Base-by-base conservation (phyloP, 2,113 vertebrate species). In the Pelodiscus sinensis region DNA sequence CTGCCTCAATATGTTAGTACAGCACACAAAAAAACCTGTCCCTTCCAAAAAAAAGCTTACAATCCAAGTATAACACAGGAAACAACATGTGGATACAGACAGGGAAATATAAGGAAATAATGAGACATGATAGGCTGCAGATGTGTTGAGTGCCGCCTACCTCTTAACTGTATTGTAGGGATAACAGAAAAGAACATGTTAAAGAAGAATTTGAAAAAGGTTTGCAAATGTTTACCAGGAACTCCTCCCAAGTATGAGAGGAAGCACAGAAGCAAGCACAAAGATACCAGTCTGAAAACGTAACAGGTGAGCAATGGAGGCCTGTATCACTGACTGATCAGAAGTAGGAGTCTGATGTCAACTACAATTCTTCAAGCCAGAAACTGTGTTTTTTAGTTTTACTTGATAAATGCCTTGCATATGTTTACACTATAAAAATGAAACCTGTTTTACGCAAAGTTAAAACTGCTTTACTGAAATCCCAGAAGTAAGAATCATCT, bases 101-200 rank as follows among this genome's bases (percentile, higher is more conserved):
- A 89, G n/a, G 54, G 79, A 24, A 25, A 24, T 21, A 56, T 89
- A 90, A 95, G 96, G 90, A 89, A 96, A 82, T 58, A 87, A 87
- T 85, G 90, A 44, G 44, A 78, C 79, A 92, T 92, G 90, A 93
- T 18, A 96, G 93, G 55, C 56, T 85, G 90, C 51, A 35, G 85
- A 92, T 58, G 94, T 89, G 82, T 4, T 78, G 44, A 24, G 21
- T 83, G 65, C 65, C 18, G 13, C 52, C 52, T 10, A 54, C 52
- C 65, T 8, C 16, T 2, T 9, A 5, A 90, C 38, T 35, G 56
- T 68, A 71, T 3, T 44, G 0, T 19, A 87, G 81, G 73, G 8
- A 51, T 19, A 35, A 52, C 9, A 62, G 82, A 27, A 81, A 81
- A 75, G 25, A 7, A 88, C 80, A 6, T 21, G 9, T 81, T 75